Evolutionary conservation across 2,797 vertebrate species (phyloP), one percentile per base, ranked within the genome.

Genomic region (Enteromius afrohamiltoni): DNA sequence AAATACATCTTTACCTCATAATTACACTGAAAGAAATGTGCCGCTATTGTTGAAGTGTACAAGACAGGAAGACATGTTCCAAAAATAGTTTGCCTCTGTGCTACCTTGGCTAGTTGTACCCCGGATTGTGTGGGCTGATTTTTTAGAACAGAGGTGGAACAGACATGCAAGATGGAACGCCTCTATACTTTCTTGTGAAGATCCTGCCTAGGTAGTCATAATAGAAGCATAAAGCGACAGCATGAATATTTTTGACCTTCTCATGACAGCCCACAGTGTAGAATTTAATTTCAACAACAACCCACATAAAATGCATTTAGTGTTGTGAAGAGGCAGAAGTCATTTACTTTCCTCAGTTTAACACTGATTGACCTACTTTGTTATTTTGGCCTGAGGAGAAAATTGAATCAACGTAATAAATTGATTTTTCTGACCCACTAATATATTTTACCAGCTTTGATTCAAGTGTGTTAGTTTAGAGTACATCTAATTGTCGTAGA

Each of bases 1-100:
- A 70, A 55, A 21, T 6, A 51, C 76, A 60, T 67, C 10, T 49
- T 85, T 83, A 73, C 47, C 29, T 47, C 53, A 51, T 76, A 58
- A 70, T 58, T 64, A 47, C 60, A n/a, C 47, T 74, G 49, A 87
- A 68, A 58, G 64, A 65, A 74, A 75, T 34, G 21, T 77, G 55
- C 71, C 77, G 23, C 75, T 60, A 64, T 78, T 83, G 73, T 55
- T 53, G 77, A 83, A 81, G 71, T 88, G 83, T 79, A 77, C 68
- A 73, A 80, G 85, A 88, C 87, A 88, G 86, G 88, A 90, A 88
- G 86, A 87, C 81, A 10, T n/a, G 80, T 82, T 88, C 84, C 85
- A 85, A 85, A 91, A 87, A 90, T 89, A 89, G 86, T 78, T 49
- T 77, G 29, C 81, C 47, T 85, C 53, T 83, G 78, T 40, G 37